Percentiles rank a stretch among this genome's conserved stretches.
Conservation (phyloP, 2,113 vertebrate genomes). For the Atrichornis clamosus region DNA sequence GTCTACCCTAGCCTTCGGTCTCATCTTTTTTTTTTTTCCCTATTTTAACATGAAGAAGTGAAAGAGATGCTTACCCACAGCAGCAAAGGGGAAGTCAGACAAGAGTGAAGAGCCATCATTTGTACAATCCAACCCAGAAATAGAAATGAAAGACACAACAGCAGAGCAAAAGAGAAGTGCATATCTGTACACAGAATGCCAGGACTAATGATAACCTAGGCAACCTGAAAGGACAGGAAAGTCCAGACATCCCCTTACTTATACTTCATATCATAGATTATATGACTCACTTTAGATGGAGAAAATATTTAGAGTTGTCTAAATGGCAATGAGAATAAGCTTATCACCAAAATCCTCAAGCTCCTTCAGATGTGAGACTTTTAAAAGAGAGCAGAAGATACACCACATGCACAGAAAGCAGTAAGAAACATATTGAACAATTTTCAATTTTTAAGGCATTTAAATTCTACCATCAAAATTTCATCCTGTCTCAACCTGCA, state of each 20-base stretch:
- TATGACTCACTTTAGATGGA: neutral
- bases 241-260: conserved; percentile 15
- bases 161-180: conserved; percentile 6
- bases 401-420: neutral
- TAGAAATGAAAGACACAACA: conserved; percentile 31
- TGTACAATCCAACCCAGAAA: neutral
- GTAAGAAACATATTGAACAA: neutral
- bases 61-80: conserved; percentile 24
- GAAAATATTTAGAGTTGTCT: neutral
- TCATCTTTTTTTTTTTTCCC: neutral
- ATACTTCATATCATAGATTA: neutral
- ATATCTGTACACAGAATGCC: neutral
- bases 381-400: neutral
- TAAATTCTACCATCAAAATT: neutral
- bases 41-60: conserved; percentile 35
- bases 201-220: neutral
- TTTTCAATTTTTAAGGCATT: neutral
- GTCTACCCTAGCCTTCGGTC: neutral
- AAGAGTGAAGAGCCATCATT: neutral
- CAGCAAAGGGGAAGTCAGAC: conserved; percentile 1
- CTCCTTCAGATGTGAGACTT: neutral
- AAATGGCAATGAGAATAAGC: neutral
- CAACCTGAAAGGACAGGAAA: conserved; percentile 53
- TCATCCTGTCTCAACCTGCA: neutral
- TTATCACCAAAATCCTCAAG: neutral